Percentiles rank a stretch among this genome's conserved stretches.
Conservation (phyloP, 2,113 vertebrate genomes). For the Haliaeetus leucogaster region DNA sequence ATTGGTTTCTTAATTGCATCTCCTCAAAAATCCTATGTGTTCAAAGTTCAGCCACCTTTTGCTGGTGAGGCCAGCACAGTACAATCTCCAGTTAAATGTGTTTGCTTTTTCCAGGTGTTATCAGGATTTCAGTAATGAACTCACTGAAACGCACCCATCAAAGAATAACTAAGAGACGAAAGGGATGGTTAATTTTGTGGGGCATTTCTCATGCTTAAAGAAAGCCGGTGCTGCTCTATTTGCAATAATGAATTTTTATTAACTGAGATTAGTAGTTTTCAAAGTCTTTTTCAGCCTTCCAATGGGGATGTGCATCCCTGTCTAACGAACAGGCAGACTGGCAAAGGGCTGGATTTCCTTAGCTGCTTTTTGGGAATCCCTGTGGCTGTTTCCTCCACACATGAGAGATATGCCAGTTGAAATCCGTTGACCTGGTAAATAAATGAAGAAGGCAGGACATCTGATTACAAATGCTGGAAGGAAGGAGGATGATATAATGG, state of each 20-base stretch:
- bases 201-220: neutral
- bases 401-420: neutral
- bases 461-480: neutral
- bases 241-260: neutral
- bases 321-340: neutral
- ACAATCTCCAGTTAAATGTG: conserved; percentile 5
- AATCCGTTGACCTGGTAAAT: neutral
- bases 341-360: neutral
- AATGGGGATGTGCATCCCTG: neutral
- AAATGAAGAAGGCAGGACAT: neutral
- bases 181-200: neutral
- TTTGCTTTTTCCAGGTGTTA: neutral
- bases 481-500: neutral
- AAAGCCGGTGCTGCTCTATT: neutral
- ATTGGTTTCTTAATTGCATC: conserved; percentile 59
- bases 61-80: neutral
- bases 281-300: neutral
- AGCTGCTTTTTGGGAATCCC: neutral
- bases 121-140: conserved; percentile 11
- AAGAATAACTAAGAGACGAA: neutral
- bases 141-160: neutral
- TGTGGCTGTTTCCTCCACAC: neutral
- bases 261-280: neutral
- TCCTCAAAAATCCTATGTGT: conserved; percentile 16
- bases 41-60: neutral